A percentile compares a stretch with the other conserved stretches of the same genome.
Evolutionary conservation across 1,140 invertebrate genomes (phyloP).

Genomic region (Samia ricini): DNA sequence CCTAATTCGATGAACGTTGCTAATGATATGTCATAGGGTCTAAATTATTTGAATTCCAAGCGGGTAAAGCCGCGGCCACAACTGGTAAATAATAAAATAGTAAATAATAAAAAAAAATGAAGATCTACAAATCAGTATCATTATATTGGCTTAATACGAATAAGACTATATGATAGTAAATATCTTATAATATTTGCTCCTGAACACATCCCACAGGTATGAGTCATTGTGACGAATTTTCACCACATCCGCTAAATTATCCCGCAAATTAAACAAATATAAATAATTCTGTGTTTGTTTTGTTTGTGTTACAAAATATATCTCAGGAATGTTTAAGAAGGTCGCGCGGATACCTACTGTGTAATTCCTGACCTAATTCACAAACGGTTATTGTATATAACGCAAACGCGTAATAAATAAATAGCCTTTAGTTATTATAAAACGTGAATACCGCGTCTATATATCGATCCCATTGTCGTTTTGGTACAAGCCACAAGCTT

Average conservation of each 20-base stretch:
- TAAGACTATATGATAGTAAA: background rate
- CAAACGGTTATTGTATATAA: background rate
- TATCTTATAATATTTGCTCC: background rate
- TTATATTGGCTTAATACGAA: background rate
- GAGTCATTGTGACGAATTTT: background rate
- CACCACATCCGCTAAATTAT: background rate
- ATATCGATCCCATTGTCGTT: slow-evolving; percentile 54
- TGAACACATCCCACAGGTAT: background rate
- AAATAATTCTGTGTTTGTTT: background rate
- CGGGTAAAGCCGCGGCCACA: no score
- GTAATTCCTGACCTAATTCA: background rate
- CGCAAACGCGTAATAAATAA: no score
- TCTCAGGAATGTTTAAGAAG: background rate
- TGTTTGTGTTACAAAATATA: background rate
- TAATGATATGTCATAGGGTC: no score
- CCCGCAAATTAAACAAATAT: background rate
- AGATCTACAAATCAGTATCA: no score
- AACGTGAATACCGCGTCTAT: slow-evolving; percentile 33
- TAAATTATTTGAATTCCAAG: no score
- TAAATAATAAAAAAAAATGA: no score
- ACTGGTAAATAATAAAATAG: no score
- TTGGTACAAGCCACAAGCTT: slow-evolving; percentile 31
- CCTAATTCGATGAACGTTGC: no score
- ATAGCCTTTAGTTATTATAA: slow-evolving; percentile 4
- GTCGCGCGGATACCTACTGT: no score